phyloP scores from a whole-genome alignment of 2,113 vertebrate genomes.

The Naja naja region DNA sequence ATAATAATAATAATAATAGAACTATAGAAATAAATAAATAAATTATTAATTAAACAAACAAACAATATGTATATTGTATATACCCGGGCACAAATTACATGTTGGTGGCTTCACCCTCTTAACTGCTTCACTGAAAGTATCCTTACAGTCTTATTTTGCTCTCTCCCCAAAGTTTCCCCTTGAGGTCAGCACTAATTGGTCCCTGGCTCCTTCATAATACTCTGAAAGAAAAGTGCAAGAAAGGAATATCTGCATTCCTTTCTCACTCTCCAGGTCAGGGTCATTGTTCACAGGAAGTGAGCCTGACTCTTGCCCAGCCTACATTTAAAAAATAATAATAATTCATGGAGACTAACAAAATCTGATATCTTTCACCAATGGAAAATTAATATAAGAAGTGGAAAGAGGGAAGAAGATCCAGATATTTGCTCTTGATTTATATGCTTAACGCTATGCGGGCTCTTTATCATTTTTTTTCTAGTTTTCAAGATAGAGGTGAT shows the following conservation, averaged over 20 bases:
- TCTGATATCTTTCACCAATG: neutral
- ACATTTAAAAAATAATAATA: neutral
- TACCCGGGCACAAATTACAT: neutral
- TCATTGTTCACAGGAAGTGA: conserved; percentile 41
- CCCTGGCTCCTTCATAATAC: conserved; percentile 24
- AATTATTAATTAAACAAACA: neutral
- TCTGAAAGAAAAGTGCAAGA: conserved; percentile 25
- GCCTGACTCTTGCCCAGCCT: conserved; percentile 38
- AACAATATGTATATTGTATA: neutral
- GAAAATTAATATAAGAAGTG: conserved; percentile 22
- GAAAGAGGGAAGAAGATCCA: conserved; percentile 14
- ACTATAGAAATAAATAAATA: neutral
- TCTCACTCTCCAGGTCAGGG: conserved; percentile 51
- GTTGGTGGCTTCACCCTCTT: neutral
- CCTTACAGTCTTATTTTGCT: neutral
- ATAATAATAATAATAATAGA: neutral
- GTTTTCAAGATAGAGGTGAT: conserved; percentile 59
- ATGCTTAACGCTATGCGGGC: conserved; percentile 35
- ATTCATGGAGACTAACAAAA: conserved; percentile 21
- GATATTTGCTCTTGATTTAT: conserved; percentile 55
- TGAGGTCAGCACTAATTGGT: conserved; percentile 47
- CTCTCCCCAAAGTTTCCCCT: conserved; percentile 17
- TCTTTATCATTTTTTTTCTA: conserved; percentile 54
- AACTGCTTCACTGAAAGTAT: neutral
- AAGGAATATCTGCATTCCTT: conserved; percentile 56